Evolutionary conservation across 2,113 vertebrate species (phyloP), one percentile per base, ranked within the genome.

Genomic region (Glaucomys volans): DNA sequence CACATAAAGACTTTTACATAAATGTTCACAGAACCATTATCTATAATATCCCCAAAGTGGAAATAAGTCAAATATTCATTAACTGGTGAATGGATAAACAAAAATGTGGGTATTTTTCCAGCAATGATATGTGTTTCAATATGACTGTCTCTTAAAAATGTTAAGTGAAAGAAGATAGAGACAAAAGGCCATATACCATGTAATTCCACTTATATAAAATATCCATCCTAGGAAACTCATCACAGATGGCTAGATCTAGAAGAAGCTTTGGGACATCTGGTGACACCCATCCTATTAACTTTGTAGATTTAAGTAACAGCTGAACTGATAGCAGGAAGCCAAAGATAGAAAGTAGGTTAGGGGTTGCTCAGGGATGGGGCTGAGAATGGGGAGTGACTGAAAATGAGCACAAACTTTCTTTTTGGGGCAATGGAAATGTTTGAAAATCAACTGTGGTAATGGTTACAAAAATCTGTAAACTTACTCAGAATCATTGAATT

Each of bases 401-500:
- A 84, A 47, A 50, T 54, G 82, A 22, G 47, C 6, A 81, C 8
- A 26, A 89, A 28, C 32, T 69, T 16, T 79, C 20, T 54, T 57
- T 69, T 18, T 3, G 75, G 62, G 8, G 37, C 81, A 26, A 81
- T 42, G 42, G 57, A 81, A 93, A 81, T 81, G 22, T 72, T 72
- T 52, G 50, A 72, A 91, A 87, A 50, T 86, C 32, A 14, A 79
- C 80, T 72, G 16, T 40, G 28, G 28, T 77, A 80, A 71, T 20
- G 20, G 40, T 59, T 57, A 28, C 26, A 69, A 16, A 85, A 20
- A 2, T 84, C 40, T 35, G 40, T 40, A 85, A 69, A 77, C 83
- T 95, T 85, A 59, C 26, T 85, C 18, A 85, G 35, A 91, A 74
- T 91, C 86, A 54, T 66, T 91, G 22, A 86, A 71, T 62, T 64